Evolutionary conservation across 2,888 invertebrate species (phyloP), one percentile per base, ranked within the genome.

Genomic region (Papilio demoleus): DNA sequence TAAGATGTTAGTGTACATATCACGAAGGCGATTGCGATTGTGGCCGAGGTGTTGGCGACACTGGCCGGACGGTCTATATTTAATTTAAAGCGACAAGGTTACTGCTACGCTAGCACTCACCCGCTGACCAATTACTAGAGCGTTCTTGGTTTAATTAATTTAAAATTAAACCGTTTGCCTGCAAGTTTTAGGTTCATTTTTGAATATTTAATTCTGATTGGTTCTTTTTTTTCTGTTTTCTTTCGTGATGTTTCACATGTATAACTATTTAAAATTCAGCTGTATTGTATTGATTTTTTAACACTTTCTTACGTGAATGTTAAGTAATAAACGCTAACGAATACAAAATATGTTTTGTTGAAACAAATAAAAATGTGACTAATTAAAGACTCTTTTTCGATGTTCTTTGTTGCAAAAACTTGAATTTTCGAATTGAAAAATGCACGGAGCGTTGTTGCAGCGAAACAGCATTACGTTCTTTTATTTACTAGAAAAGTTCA

Each of bases 51-150:
- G 86, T 86, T 90, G 88, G 90, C 88, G 88, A 87, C 88, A 83
- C 83, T 78, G 79, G 72, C 79, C 78, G 75, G 27, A 67, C 79
- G 78, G 79, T 81, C 84, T 87, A 88, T 89, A 89, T 88, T 87
- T 91, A 83, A 89, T 88, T 86, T 91, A 83, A 69, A 81, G 82
- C 79, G 76, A 79, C 90, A 89, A 90, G 91, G 91, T 84, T 89
- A 81, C 72, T 17, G 53, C 53, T 56, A 70, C 65, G 73, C 79
- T 82, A 86, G 72, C 78, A 79, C 76, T 79, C 76, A 76, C 73
- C 70, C 70, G 67, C 75, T 81, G 83, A 83, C 85, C 82, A 81
- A 78, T 81, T 77, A 80, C 76, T 79, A 77, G 75, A 75, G 69
- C 78, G 79, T 77, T 72, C 77, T 66, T 65, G 70, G 75, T 73